Percentiles rank a stretch among this genome's conserved stretches.
These are phyloP conservation scores for Euschistus heros DNA, from an alignment of 1,140 invertebrate species.

Conservation along the genomic window DNA sequence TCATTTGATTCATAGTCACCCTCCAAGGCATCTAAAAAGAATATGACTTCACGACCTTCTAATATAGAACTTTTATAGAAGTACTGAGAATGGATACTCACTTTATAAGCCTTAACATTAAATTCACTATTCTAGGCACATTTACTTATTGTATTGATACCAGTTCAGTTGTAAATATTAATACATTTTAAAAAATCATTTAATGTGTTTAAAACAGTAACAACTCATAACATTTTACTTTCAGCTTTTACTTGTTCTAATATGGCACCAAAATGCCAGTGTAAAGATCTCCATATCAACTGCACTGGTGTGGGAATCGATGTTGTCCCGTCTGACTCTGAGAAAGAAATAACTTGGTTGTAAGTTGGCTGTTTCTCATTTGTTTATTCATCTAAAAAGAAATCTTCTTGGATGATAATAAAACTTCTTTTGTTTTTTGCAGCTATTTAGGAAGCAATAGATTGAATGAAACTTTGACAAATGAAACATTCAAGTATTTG, in stretches of 20 bases:
- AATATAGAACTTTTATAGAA: too few species aligned
- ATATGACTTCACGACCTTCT: too few species aligned
- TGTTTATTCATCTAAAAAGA: background rate
- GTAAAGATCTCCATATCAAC: constrained; percentile 34
- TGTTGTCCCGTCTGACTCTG: constrained; percentile 32
- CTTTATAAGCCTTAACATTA: too few species aligned
- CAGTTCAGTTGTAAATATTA: too few species aligned
- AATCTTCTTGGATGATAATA: background rate
- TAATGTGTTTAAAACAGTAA: too few species aligned
- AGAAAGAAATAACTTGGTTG: constrained; percentile 34
- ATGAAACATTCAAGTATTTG: constrained; percentile 31
- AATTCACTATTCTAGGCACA: too few species aligned
- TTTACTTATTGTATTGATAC: too few species aligned
- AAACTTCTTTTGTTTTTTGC: constrained; percentile 17
- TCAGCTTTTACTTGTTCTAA: constrained; percentile 34
- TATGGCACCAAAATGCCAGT: constrained; percentile 32
- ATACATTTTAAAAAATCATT: too few species aligned
- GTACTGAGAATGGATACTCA: too few species aligned
- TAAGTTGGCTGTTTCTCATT: constrained; percentile 28
- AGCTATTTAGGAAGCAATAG: constrained; percentile 33
- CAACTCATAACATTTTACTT: too few species aligned
- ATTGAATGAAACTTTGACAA: constrained; percentile 30
- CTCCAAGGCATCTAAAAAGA: too few species aligned
- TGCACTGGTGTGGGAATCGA: constrained; percentile 32
- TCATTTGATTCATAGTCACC: too few species aligned